Base-by-base conservation (phyloP, 2,797 vertebrate genomes). In the Macropodus opercularis region DNA sequence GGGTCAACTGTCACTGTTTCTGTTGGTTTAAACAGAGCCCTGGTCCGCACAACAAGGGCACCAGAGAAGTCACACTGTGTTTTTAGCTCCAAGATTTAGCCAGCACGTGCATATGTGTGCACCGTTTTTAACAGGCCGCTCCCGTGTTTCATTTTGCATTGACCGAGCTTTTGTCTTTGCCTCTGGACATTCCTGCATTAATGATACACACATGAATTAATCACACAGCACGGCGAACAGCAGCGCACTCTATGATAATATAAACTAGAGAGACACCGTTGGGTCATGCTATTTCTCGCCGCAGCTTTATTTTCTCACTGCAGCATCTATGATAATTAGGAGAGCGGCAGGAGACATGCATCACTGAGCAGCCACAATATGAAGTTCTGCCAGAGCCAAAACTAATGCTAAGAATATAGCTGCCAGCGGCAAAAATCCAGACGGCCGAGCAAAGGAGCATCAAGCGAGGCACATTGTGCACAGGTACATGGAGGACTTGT, bases 131-230 rank as follows among this genome's bases (percentile, higher is more conserved):
- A 50, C 69, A 70, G 55, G 57, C 64, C 23, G 40, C 60, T 59
- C 61, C 65, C 41, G 52, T 70, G 77, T 85, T 86, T 83, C 62
- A 59, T 86, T 85, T 86, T 81, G 74, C 80, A 68, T 84, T 89
- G 90, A 88, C 85, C 80, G 74, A 79, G 85, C 87, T 83, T 90
- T 90, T 89, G 88, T 89, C 85, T 89, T 91, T 90, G 89, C 90
- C 90, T 75, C 76, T 81, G 87, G 90, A 89, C 85, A 89, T 90
- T 70, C 75, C 73, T 88, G 87, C 86, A 90, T 91, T 90, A 90
- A 89, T 90, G 87, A 90, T 87, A 85, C 85, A 89, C 81, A 83
- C 89, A 87, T 90, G 87, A 90, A 91, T 91, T 90, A 89, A 89
- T 90, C 89, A 90, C 87, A 47, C 85, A 80, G 85, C 81, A 62